Base-by-base conservation (phyloP, 2,888 invertebrate genomes). In the Altica lythri region DNA sequence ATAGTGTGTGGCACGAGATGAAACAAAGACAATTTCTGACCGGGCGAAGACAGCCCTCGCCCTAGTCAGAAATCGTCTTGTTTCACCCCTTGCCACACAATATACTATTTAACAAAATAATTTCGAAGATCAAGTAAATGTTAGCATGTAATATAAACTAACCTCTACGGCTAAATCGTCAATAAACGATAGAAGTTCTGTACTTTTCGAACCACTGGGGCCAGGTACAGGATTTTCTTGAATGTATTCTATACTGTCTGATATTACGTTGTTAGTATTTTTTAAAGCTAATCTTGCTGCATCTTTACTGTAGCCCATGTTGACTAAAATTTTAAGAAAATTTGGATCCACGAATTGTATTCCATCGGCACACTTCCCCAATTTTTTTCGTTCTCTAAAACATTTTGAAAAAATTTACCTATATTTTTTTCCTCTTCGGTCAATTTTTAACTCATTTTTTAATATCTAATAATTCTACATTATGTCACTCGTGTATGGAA, bases 301-400 rank as follows among this genome's bases (percentile, higher is more conserved):
- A 4, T 80, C 77, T 13, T 81, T 78, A 3, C 80, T 67, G 74
- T 81, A 91, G 0, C 91, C 91, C 89, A 91, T 90, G 30, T 79
- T 81, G 19, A 79, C 76, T 9, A 89, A 73, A 29, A 81, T 81
- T 6, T 76, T 75, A 40, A 83, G 75, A 58, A 81, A 77, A 44
- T 74, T 73, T 10, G 76, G 73, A 62, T 78, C 79, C 16, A 85
- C 82, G 63, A 75, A 79, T 54, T 79, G 78, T 2, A 79, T 73
- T 0, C 86, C 85, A 71, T 85, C 83, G 8, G 68, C 74, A 64
- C 86, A 86, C 54, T 78, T 72, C n/a, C 86, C 86, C 6, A 84
- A 74, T 18, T 75, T 73, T 6, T 79, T 78, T 4, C 75, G 72
- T 58, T 80, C 79, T 48, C 83, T 83, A 50, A 50, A 59, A 54